Percentiles rank a stretch among this genome's conserved stretches.
phyloP scores from a whole-genome alignment of 2,113 vertebrate genomes.

The Nannospalax galili region DNA sequence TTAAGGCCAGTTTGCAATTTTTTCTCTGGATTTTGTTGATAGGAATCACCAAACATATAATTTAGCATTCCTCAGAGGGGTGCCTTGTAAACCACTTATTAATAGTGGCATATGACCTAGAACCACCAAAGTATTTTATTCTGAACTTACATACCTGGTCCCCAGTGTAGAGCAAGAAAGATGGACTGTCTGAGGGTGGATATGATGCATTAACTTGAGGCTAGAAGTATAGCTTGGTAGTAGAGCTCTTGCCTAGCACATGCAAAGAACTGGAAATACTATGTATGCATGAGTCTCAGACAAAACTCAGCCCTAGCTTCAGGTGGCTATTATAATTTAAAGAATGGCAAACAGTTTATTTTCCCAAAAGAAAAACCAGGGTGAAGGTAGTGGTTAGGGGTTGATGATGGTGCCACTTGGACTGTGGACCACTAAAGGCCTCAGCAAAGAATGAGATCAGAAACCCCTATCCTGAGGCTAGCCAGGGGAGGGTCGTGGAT shows the following conservation, averaged over 20 bases:
- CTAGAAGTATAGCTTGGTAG: not conserved
- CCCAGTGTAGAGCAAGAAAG: not conserved
- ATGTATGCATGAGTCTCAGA: not conserved
- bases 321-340: not conserved
- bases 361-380: conserved; percentile 24
- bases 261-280: not conserved
- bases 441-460: not conserved
- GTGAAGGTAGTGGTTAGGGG: not conserved
- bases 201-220: not conserved
- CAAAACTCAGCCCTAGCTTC: conserved; percentile 13
- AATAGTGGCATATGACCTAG: not conserved
- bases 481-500: not conserved
- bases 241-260: not conserved
- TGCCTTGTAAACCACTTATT: not conserved
- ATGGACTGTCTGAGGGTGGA: not conserved
- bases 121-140: conserved; percentile 14
- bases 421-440: not conserved
- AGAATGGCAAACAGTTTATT: not conserved
- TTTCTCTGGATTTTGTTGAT: not conserved
- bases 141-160: not conserved
- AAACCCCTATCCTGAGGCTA: not conserved
- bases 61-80: not conserved
- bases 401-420: not conserved
- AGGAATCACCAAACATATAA: not conserved
- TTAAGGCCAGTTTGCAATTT: not conserved